phyloP scores from a whole-genome alignment of 2,888 invertebrate genomes.

The Acronicta alni region DNA sequence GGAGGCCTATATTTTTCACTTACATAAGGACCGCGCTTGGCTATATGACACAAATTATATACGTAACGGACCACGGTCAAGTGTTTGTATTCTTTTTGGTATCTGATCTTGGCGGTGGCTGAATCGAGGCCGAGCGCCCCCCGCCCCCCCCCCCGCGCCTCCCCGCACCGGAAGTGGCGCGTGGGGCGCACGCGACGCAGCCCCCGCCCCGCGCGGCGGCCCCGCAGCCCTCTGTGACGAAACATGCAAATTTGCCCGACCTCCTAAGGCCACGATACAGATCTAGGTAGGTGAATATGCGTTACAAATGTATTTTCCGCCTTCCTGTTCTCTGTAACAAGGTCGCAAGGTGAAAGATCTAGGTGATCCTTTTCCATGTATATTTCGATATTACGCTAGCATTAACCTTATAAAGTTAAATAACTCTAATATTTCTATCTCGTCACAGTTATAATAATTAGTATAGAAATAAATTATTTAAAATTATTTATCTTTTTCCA shows the following conservation, averaged over 20 bases:
- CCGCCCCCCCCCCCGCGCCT: slow-evolving; percentile 39
- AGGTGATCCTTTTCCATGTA: slow-evolving; percentile 43
- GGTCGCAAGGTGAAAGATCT: slow-evolving; percentile 68
- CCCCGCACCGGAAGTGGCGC: slow-evolving; percentile 77
- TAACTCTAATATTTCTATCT: not conserved
- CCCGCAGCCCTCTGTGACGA: slow-evolving; percentile 70
- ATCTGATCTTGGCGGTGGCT: slow-evolving; percentile 77
- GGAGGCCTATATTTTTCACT: too few species aligned
- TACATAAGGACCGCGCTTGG: not conserved
- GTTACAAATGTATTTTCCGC: slow-evolving; percentile 69
- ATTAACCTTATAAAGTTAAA: slow-evolving; percentile 44
- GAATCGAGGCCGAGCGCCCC: slow-evolving; percentile 79
- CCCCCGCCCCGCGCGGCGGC: slow-evolving; percentile 18
- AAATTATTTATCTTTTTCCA: too few species aligned
- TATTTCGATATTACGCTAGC: slow-evolving; percentile 25
- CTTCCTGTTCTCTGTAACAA: slow-evolving; percentile 68
- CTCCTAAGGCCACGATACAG: slow-evolving; percentile 69
- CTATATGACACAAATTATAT: slow-evolving; percentile 78
- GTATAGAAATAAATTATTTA: too few species aligned
- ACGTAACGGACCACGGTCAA: slow-evolving; percentile 65
- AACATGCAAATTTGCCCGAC: slow-evolving; percentile 82
- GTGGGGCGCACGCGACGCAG: slow-evolving; percentile 79
- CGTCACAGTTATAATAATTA: too few species aligned
- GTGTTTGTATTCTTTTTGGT: slow-evolving; percentile 69
- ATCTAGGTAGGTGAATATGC: slow-evolving; percentile 73